phyloP scores from a whole-genome alignment of 2,888 invertebrate species.

The Pecten maximus region DNA sequence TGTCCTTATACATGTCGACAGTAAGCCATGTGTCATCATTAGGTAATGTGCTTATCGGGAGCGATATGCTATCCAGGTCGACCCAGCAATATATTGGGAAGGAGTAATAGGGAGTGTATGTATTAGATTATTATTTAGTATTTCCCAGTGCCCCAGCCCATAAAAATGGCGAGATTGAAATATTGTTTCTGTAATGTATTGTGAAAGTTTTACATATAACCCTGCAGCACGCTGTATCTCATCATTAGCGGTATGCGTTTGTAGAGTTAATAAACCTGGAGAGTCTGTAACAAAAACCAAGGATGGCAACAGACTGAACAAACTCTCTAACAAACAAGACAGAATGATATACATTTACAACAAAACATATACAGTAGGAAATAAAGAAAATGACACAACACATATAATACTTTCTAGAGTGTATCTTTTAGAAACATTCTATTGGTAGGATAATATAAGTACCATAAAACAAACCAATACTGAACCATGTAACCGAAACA shows the following conservation, averaged over 20 bases:
- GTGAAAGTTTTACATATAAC: neutral
- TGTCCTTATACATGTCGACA: neutral
- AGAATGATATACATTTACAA: neutral
- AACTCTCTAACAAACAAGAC: neutral
- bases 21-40: neutral
- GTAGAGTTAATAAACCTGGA: neutral
- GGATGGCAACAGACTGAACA: neutral
- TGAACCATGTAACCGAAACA: too few species aligned
- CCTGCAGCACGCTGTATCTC: neutral
- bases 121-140: neutral
- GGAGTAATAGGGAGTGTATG: neutral
- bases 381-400: neutral
- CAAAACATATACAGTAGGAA: neutral
- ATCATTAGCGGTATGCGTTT: neutral
- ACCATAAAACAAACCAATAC: too few species aligned
- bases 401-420: neutral
- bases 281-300: neutral
- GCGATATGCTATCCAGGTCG: neutral
- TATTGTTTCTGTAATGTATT: neutral
- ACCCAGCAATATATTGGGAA: neutral
- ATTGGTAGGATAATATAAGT: too few species aligned
- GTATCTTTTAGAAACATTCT: too few species aligned
- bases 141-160: neutral
- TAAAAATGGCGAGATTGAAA: slow-evolving; percentile 9
- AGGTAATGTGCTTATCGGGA: neutral